These are phyloP conservation scores for Zaprionus ghesquierei DNA, from an alignment of 1,140 invertebrate genomes.

Conservation along the genomic window DNA sequence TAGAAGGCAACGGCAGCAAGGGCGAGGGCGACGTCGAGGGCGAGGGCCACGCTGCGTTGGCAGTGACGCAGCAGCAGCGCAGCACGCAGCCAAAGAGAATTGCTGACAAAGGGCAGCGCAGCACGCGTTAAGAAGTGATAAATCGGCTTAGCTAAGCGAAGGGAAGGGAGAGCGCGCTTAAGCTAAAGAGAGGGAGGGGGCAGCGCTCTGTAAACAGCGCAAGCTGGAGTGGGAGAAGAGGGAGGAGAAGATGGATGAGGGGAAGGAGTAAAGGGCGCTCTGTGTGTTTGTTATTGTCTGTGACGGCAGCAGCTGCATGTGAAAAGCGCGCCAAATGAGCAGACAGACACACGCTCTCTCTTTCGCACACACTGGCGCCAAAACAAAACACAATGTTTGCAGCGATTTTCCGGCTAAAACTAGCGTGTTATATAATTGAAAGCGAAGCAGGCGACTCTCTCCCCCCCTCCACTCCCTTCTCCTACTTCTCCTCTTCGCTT, in stretches of 20 bases:
- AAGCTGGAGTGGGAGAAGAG: background rate
- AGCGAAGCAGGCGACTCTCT: constrained; percentile 24
- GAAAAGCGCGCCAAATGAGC: constrained; percentile 43
- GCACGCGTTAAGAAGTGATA: constrained; percentile 54
- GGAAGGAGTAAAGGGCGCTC: background rate
- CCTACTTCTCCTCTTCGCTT: constrained; percentile 43
- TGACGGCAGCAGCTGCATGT: constrained; percentile 5
- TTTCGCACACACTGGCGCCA: background rate
- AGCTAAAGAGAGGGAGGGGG: background rate
- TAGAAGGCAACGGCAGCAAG: background rate
- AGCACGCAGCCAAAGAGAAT: constrained; percentile 18
- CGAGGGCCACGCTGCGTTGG: background rate
- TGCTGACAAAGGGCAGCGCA: constrained; percentile 44
- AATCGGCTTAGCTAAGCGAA: constrained; percentile 38
- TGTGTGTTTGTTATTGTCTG: background rate
- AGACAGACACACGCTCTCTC: background rate
- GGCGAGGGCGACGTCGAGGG: background rate
- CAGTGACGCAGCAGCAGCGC: background rate
- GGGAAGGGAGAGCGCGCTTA: background rate
- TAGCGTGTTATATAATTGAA: constrained; percentile 72
- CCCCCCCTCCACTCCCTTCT: too few species aligned
- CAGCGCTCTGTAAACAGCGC: too few species aligned
- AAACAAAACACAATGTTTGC: constrained; percentile 37
- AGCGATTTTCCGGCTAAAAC: constrained; percentile 55
- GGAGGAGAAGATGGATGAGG: background rate